Conservation (phyloP, 2,797 vertebrate species). For the Lepilemur ruficaudatus region DNA sequence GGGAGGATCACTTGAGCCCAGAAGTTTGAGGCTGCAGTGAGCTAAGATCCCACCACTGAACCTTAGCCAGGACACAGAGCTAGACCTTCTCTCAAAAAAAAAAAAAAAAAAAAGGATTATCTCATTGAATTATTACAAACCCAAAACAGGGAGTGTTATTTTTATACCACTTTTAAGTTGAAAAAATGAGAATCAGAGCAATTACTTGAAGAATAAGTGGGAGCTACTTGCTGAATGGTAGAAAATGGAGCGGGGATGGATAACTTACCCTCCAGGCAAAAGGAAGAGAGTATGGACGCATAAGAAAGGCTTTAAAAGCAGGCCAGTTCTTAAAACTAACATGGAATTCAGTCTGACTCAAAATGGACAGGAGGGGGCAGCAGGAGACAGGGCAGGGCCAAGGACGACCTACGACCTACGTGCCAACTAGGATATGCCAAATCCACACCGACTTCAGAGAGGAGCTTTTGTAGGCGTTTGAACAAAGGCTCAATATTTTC, state of each 20-base stretch:
- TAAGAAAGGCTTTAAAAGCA: background rate
- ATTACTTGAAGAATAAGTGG: background rate
- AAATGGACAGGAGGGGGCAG: background rate
- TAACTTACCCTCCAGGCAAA: background rate
- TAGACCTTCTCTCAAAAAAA: no score
- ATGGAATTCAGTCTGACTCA: background rate
- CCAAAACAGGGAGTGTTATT: background rate
- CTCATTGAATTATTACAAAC: background rate
- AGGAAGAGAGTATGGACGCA: background rate
- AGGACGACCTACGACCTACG: accelerated
- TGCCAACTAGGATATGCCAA: background rate
- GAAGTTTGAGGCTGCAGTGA: no score
- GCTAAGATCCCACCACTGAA: no score
- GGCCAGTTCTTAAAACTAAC: background rate
- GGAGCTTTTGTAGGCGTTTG: background rate
- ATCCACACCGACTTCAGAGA: background rate
- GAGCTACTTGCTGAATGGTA: background rate
- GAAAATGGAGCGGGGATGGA: background rate
- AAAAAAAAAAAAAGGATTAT: background rate
- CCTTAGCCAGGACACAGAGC: no score
- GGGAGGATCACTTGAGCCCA: no score
- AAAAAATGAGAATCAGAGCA: background rate
- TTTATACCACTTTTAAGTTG: background rate
- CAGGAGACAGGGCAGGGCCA: background rate
- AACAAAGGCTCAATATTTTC: background rate